phyloP scores from a whole-genome alignment of 1,140 invertebrate genomes.

The Eumaeus atala region DNA sequence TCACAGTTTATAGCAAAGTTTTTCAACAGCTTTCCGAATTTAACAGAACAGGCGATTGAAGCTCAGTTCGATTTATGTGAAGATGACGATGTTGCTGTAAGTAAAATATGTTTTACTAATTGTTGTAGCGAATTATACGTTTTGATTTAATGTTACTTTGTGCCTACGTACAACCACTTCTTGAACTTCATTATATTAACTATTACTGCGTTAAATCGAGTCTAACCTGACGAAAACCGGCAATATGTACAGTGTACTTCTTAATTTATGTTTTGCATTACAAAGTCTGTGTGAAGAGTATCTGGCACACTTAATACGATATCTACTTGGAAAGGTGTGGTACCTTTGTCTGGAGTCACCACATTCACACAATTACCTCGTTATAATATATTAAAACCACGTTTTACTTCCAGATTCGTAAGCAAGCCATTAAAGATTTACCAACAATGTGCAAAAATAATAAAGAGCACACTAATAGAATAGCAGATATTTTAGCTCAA shows the following conservation, averaged over 20 bases:
- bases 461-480: constrained; percentile 87
- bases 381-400: constrained; percentile 7
- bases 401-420: constrained; percentile 83
- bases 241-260: no score
- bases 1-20: constrained; percentile 97
- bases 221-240: no score
- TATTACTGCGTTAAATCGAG: no score
- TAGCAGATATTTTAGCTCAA: constrained; percentile 94
- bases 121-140: background rate
- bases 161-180: no score
- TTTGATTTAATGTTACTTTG: no score
- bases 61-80: constrained; percentile 96
- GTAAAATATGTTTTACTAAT: constrained; percentile 41
- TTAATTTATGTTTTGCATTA: no score
- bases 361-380: no score
- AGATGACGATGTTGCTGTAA: constrained; percentile 93
- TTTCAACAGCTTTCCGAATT: constrained; percentile 92
- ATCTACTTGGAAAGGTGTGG: no score
- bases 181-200: no score
- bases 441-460: constrained; percentile 90
- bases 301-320: no score
- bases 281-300: no score
- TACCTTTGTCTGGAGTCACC: background rate
- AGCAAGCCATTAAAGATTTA: constrained; percentile 96
- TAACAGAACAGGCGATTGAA: constrained; percentile 90